A percentile compares a stretch with the other conserved stretches of the same genome.
Evolutionary conservation across 2,888 invertebrate species (phyloP).

Genomic region (Dyspetes luteomarginatus): DNA sequence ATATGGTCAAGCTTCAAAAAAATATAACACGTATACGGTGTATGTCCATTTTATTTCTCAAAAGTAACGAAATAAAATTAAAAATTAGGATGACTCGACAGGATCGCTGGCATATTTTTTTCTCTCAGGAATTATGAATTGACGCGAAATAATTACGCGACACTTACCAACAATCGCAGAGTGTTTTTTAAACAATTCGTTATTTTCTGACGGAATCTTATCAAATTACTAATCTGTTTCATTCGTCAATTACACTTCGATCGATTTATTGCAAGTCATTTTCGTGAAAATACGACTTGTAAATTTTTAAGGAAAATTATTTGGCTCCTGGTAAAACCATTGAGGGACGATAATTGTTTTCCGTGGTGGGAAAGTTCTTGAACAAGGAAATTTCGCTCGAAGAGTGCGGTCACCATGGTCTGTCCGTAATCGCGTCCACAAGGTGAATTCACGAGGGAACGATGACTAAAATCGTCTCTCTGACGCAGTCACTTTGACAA

Average conservation of each 20-base stretch:
- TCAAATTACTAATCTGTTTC: too few relatives aligned
- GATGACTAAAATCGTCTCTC: slow-evolving; percentile 8
- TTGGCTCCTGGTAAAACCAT: not conserved
- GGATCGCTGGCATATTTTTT: too few relatives aligned
- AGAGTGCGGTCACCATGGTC: not conserved
- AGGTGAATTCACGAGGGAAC: not conserved
- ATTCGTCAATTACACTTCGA: too few relatives aligned
- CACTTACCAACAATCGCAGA: too few relatives aligned
- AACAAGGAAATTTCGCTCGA: not conserved
- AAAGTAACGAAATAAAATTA: not conserved
- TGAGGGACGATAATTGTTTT: not conserved
- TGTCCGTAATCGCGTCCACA: not conserved
- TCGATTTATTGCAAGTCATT: not conserved
- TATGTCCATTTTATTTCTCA: not conserved
- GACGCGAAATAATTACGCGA: too few relatives aligned
- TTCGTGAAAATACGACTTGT: not conserved
- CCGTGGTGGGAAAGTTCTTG: not conserved
- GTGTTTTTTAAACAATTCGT: too few relatives aligned
- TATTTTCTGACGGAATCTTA: too few relatives aligned
- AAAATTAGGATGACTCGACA: too few relatives aligned
- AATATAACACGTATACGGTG: not conserved
- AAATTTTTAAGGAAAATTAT: not conserved
- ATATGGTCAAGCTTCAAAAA: not conserved
- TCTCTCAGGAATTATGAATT: too few relatives aligned
- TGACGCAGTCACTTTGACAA: slow-evolving; percentile 1